Conservation (phyloP, 2,113 vertebrate species). For the Turnix velox region DNA sequence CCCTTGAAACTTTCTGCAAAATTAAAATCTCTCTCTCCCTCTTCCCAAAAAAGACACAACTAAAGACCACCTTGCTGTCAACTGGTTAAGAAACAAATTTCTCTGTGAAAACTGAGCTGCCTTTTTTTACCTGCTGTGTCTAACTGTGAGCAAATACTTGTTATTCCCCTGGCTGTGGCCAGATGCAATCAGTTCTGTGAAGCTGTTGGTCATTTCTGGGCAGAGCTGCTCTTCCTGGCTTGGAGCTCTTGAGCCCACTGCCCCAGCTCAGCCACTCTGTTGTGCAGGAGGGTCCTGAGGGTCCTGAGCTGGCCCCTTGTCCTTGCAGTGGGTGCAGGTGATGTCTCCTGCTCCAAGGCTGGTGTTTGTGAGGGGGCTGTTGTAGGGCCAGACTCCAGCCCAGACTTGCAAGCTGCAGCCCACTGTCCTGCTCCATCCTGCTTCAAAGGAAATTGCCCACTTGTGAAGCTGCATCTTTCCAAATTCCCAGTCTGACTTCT, state of each 20-base stretch:
- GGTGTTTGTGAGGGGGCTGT: neutral
- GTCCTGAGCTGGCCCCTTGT: neutral
- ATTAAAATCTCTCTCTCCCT: neutral
- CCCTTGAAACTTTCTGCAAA: neutral
- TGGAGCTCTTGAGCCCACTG: fast-evolving
- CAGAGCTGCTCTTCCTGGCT: neutral
- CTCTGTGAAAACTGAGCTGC: fast-evolving
- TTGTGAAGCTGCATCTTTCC: neutral
- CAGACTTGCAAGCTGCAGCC: neutral
- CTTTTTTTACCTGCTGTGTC: neutral
- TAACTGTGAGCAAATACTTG: neutral
- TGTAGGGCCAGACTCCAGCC: neutral
- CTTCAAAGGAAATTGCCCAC: neutral
- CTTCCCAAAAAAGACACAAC: neutral
- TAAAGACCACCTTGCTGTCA: too few species aligned
- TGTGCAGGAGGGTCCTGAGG: fast-evolving
- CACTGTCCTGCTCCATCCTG: neutral
- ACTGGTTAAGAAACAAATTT: neutral
- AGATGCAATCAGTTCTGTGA: neutral
- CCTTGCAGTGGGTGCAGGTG: neutral
- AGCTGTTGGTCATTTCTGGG: neutral
- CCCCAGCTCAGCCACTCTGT: fast-evolving
- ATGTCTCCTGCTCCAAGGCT: neutral
- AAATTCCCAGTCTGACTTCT: neutral
- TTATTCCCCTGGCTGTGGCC: neutral